phyloP scores from a whole-genome alignment of 2,888 invertebrate genomes.

The Lepetodrilus schrolli region DNA sequence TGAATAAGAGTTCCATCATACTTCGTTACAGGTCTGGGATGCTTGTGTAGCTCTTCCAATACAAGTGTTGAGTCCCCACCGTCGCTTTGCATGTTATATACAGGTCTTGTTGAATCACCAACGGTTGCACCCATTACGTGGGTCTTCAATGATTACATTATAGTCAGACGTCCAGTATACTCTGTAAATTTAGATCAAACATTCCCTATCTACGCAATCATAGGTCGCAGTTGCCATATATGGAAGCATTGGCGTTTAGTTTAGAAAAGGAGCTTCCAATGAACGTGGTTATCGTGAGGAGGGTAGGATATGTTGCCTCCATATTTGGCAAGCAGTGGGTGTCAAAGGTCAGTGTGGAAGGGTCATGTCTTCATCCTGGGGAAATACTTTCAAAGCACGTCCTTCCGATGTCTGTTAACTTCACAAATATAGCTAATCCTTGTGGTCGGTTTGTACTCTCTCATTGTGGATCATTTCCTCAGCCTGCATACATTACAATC shows the following conservation, averaged over 20 bases:
- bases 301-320: background rate
- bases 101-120: background rate
- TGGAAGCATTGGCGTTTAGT: conserved; percentile 4
- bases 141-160: background rate
- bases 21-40: no score
- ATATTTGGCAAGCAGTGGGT: background rate
- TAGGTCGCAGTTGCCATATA: background rate
- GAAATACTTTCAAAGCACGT: conserved; percentile 4
- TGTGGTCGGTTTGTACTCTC: no score
- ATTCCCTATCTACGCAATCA: background rate
- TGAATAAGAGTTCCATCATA: no score
- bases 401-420: conserved; percentile 5
- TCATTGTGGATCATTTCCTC: no score
- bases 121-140: conserved; percentile 20
- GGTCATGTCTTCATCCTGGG: background rate
- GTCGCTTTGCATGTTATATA: background rate
- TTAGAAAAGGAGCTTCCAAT: background rate
- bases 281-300: background rate
- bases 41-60: no score
- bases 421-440: conserved; percentile 22
- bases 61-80: no score
- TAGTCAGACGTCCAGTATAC: background rate
- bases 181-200: background rate
- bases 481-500: no score
- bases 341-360: background rate